phyloP scores from a whole-genome alignment of 2,888 invertebrate genomes.

The Idaea biselata region DNA sequence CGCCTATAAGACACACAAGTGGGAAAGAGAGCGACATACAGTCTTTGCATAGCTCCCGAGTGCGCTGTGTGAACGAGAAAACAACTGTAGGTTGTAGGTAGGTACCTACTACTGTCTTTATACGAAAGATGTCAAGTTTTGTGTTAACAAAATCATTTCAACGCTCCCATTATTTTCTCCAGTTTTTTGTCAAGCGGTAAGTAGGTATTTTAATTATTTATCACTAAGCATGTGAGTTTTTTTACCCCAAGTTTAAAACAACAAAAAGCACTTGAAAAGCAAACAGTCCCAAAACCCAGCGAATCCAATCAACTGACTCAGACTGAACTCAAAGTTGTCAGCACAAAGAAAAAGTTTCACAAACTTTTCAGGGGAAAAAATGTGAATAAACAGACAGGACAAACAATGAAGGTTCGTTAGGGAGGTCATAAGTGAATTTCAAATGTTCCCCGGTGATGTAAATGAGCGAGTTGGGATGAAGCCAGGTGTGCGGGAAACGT shows the following conservation, averaged over 20 bases:
- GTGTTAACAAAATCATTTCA: too few species aligned
- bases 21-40: too few species aligned
- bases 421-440: conserved; percentile 29
- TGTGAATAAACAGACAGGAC: conserved; percentile 5
- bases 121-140: too few species aligned
- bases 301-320: background rate
- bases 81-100: too few species aligned
- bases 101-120: too few species aligned
- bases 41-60: too few species aligned
- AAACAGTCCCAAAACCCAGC: background rate
- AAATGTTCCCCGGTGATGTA: conserved; percentile 21
- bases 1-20: too few species aligned
- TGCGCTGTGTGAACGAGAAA: too few species aligned
- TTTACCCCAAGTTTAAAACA: background rate
- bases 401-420: conserved; percentile 25
- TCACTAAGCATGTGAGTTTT: background rate
- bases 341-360: background rate
- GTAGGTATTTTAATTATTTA: background rate
- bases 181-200: too few species aligned
- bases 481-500: background rate
- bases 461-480: conserved; percentile 7
- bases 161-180: too few species aligned
- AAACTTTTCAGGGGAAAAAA: background rate
- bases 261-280: background rate
- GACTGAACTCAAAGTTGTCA: background rate